Base-by-base conservation (phyloP, 1,140 invertebrate species). In the Thaumatotibia leucotreta region DNA sequence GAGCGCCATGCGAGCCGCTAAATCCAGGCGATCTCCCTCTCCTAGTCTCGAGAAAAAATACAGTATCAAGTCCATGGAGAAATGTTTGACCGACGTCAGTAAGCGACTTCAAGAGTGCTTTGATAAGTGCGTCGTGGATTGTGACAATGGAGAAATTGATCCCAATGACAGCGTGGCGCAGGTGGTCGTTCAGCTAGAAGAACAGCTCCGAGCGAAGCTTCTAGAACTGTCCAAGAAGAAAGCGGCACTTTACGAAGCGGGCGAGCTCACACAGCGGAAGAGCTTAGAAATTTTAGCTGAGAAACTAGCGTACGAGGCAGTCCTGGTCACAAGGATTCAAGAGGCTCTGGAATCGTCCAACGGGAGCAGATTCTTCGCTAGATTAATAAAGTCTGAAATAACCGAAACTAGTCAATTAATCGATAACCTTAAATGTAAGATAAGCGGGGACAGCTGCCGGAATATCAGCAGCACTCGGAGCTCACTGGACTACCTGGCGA, bases 331-430 rank as follows among this genome's bases (percentile, higher is more conserved):
- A 23, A 91, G 93, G 70, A 92, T 95, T 32, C 93, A 93, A 71
- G 92, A 92, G 73, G 93, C 93, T 49, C 82, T 94, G 49, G 85
- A 91, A 39, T 88, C 90, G 11, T 82, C 86, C 31, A 91, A 91
- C 61, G 91, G 91, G 54, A 92, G 92, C 72, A 84, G 89, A 66
- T 89, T 92, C 65, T 92, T 93, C 72, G 91, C 93, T 66, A 86
- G 92, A 71, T 86, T 93, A 68, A 91, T 93, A 45, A 89, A 91
- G 74, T 93, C 92, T 85, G 93, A 93, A 89, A 92, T 94, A 83
- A 92, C 93, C 79, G 94, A 95, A 93, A 95, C 95, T 92, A 93
- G 94, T 92, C 93, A 95, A 92, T 91, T 95, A 85, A 93, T 95
- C 83, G 92, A 93, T 88, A 93, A 93, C 77, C 92, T 95, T 78